Percentiles rank a stretch among this genome's conserved stretches.
These are phyloP conservation scores for Eustalomyia histrio DNA, from an alignment of 2,888 invertebrate species.

Conservation along the genomic window DNA sequence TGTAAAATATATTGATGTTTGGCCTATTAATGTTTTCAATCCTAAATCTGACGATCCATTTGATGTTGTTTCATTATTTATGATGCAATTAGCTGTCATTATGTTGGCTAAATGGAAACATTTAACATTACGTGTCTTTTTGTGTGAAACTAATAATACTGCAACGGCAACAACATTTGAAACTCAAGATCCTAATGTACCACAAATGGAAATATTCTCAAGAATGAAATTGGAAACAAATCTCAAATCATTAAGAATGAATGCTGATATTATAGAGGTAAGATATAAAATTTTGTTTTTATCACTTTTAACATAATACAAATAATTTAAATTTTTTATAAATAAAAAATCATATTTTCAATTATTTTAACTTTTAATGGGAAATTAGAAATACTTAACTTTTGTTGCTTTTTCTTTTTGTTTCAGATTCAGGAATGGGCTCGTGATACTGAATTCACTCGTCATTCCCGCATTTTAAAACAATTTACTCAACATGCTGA, in stretches of 20 bases:
- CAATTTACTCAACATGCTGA: slow-evolving; percentile 77
- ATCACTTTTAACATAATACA: too few relatives aligned
- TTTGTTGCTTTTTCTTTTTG: slow-evolving; percentile 21
- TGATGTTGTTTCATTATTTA: slow-evolving; percentile 94
- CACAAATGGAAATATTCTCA: slow-evolving; percentile 75
- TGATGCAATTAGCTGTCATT: slow-evolving; percentile 97
- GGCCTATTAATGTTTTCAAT: slow-evolving; percentile 95
- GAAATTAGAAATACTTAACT: too few relatives aligned
- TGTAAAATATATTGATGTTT: slow-evolving; percentile 94
- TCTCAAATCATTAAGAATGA: slow-evolving; percentile 91
- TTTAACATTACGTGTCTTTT: slow-evolving; percentile 90
- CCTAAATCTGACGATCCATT: slow-evolving; percentile 89
- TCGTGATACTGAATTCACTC: slow-evolving; percentile 80
- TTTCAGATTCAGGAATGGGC: slow-evolving; percentile 83
- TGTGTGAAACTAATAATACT: slow-evolving; percentile 83
- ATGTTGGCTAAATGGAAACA: slow-evolving; percentile 95
- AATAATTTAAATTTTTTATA: too few relatives aligned
- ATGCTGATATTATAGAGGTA: slow-evolving; percentile 88
- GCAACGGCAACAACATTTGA: slow-evolving; percentile 73
- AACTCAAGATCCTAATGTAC: slow-evolving; percentile 72
- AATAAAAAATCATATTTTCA: too few relatives aligned
- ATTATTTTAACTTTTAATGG: too few relatives aligned
- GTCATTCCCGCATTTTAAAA: slow-evolving; percentile 77
- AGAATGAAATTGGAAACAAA: slow-evolving; percentile 83
- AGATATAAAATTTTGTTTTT: background rate